These are phyloP conservation scores for Propithecus perrieri DNA, from an alignment of 2,797 vertebrate genomes.

Conservation along the genomic window DNA sequence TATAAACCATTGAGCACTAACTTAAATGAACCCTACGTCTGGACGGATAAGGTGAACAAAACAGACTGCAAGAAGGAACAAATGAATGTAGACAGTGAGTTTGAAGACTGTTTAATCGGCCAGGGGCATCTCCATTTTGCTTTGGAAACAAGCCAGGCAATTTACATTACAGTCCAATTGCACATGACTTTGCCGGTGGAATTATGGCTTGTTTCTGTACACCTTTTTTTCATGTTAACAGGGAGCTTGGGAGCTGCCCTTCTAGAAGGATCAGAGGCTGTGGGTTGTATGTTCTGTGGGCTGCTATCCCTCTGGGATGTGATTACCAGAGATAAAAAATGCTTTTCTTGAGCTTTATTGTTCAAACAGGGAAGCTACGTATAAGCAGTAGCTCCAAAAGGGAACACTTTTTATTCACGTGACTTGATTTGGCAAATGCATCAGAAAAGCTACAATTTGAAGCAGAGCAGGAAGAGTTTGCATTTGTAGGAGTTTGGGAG, in stretches of 20 bases:
- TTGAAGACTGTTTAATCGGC: background rate
- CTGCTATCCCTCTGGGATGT: slow-evolving; percentile 25
- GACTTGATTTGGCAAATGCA: background rate
- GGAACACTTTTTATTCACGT: background rate
- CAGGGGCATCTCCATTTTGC: slow-evolving; percentile 3
- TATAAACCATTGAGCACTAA: background rate
- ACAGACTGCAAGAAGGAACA: background rate
- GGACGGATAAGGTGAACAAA: background rate
- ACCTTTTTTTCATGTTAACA: slow-evolving; percentile 37
- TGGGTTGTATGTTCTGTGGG: background rate
- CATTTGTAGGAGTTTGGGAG: background rate
- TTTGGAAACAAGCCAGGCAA: slow-evolving; percentile 46
- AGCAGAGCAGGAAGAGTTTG: background rate
- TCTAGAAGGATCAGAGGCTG: slow-evolving; percentile 41
- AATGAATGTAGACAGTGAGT: slow-evolving; percentile 1
- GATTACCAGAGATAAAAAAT: slow-evolving; percentile 54
- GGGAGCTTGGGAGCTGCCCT: slow-evolving; percentile 51
- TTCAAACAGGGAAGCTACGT: background rate
- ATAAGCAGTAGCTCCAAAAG: background rate
- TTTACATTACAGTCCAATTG: slow-evolving; percentile 35
- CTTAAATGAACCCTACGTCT: background rate
- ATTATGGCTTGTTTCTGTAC: slow-evolving; percentile 21
- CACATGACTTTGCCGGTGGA: background rate
- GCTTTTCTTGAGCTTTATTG: background rate
- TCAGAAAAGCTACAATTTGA: background rate